These are phyloP conservation scores for Eunapius fragilis DNA, from an alignment of 37 sponge, comb jelly and placozoan species.

Conservation along the genomic window DNA sequence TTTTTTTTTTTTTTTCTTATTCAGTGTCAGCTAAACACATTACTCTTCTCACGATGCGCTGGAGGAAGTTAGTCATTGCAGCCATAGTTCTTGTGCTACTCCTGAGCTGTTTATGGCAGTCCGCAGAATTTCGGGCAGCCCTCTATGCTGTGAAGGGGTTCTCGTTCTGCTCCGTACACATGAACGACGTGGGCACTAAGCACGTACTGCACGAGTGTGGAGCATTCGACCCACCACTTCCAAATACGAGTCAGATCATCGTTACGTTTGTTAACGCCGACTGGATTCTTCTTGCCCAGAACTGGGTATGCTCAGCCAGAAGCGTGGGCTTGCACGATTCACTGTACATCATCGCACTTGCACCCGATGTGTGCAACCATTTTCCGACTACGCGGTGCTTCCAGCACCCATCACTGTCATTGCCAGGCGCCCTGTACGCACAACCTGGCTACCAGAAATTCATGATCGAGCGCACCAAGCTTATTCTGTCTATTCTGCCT, in stretches of 20 bases:
- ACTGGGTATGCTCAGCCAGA: slow-evolving; percentile 16
- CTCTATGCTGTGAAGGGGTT: neutral
- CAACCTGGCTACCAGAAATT: slow-evolving; percentile 17
- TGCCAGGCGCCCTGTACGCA: neutral
- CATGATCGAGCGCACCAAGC: slow-evolving; percentile 19
- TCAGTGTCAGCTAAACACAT: neutral
- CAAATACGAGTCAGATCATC: neutral
- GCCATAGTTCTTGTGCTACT: neutral
- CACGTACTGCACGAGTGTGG: neutral
- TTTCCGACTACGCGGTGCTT: slow-evolving; percentile 1
- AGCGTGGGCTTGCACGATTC: neutral
- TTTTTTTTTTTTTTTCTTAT: neutral
- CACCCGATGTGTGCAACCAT: slow-evolving; percentile 3
- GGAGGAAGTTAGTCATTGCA: neutral
- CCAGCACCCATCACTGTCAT: neutral
- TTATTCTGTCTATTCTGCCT: neutral
- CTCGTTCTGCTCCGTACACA: neutral
- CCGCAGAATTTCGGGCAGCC: neutral
- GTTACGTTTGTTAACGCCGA: slow-evolving; percentile 13
- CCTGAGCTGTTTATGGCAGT: neutral
- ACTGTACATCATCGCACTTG: neutral
- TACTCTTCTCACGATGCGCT: neutral
- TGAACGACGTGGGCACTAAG: neutral
- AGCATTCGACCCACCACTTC: neutral
- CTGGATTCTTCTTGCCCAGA: neutral